Percentiles rank a stretch among this genome's conserved stretches.
Evolutionary conservation across 2,797 vertebrate species (phyloP).

Genomic region (Notolabrus celidotus): DNA sequence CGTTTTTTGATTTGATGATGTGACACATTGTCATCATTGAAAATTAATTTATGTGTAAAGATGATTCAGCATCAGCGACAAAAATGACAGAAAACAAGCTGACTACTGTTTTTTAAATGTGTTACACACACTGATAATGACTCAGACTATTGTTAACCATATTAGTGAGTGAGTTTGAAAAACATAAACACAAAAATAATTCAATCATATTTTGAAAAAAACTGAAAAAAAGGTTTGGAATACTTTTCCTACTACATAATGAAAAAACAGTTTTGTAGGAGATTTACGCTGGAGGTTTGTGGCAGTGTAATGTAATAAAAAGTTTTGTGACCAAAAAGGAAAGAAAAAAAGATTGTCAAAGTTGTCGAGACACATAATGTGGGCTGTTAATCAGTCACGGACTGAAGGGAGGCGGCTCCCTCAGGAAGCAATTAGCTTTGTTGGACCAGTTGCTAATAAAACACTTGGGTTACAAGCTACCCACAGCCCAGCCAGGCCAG

Average conservation of each 20-base stretch:
- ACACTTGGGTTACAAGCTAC: constrained; percentile 82
- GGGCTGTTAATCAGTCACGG: constrained; percentile 79
- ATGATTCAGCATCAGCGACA: not conserved
- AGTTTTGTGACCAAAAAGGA: constrained; percentile 63
- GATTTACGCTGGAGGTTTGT: constrained; percentile 76
- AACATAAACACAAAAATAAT: constrained; percentile 32
- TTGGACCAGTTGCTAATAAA: constrained; percentile 85
- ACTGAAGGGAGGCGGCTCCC: constrained; percentile 79
- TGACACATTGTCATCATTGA: not conserved
- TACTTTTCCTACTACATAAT: constrained; percentile 47
- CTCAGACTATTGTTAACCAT: not conserved
- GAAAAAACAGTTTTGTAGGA: constrained; percentile 49
- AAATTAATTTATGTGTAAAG: constrained; percentile 10
- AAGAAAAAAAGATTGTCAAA: constrained; percentile 70
- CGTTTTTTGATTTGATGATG: constrained; percentile 7
- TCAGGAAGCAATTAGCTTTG: constrained; percentile 87
- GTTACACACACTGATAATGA: constrained; percentile 20
- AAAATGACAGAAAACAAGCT: constrained; percentile 5
- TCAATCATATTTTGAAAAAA: constrained; percentile 56
- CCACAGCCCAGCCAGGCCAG: constrained; percentile 68
- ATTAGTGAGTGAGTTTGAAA: constrained; percentile 14
- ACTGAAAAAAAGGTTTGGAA: constrained; percentile 36
- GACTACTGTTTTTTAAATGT: not conserved
- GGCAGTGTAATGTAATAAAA: constrained; percentile 75
- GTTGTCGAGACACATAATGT: constrained; percentile 80